Evolutionary conservation across 2,888 invertebrate species (phyloP), one percentile per base, ranked within the genome.

Genomic region (Lydus trimaculatus): DNA sequence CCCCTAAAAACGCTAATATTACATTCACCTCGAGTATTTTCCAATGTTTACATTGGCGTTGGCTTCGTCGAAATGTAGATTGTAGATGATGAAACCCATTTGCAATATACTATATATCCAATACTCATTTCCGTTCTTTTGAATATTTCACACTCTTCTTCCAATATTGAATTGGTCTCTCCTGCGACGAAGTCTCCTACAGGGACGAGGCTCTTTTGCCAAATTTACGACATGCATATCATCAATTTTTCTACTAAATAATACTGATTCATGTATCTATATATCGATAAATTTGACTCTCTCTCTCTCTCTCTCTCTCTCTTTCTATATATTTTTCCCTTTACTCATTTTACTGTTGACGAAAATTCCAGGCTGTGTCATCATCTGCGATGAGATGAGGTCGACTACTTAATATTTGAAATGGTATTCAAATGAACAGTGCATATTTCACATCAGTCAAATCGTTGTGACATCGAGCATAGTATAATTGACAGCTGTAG

Each of bases 21-120:
- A 82, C 83, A 82, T 81, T 80, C 81, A 79, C 81, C 81, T 82
- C 81, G 83, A 81, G 83, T 83, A 84, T 84, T 84, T 84, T 83
- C 81, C 83, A 81, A 80, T 85, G 84, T 85, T 85, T 84, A 85
- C 85, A 85, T 81, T 82, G 78, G 78, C 73, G 25, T 65, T 64
- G 79, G 79, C 81, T 80, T 81, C 82, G 83, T 83, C 81, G 82
- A 81, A 83, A 83, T 83, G 82, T 83, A 84, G 82, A 84, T 84
- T 84, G 82, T 79, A 76, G 76, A 80, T 82, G 82, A 82, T 82
- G 83, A 83, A 80, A 81, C 78, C 80, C 81, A 82, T 83, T 81
- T 82, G 81, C 81, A 80, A 81, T 83, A 81, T 83, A 80, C 11
- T 48, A 52, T 20, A 20, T 81, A 81, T 77, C 76, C 73, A 56